phyloP scores from a whole-genome alignment of 2,797 vertebrate genomes.

The Pristis pectinata region DNA sequence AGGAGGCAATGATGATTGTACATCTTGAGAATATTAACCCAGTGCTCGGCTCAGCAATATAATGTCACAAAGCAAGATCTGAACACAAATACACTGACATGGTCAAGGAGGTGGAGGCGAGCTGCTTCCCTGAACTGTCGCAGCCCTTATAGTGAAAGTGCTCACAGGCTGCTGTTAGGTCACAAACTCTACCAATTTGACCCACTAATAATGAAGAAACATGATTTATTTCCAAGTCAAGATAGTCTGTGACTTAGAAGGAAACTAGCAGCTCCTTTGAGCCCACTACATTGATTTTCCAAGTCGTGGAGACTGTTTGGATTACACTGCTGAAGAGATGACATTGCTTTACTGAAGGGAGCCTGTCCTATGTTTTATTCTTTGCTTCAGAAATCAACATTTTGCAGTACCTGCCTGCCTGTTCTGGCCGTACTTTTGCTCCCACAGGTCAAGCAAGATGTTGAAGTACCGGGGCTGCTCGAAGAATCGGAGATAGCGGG shows the following conservation, averaged over 20 bases:
- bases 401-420: constrained; percentile 64
- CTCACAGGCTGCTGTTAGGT: no score
- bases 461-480: constrained; percentile 85
- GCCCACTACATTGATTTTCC: no score
- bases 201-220: no score
- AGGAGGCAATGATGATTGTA: not conserved
- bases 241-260: no score
- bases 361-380: not conserved
- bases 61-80: not conserved
- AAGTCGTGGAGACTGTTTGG: no score
- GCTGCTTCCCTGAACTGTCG: no score
- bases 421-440: constrained; percentile 71
- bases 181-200: no score
- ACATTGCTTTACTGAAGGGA: not conserved
- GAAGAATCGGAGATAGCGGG: constrained; percentile 85
- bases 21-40: not conserved
- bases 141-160: no score
- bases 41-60: not conserved
- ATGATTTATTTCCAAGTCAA: no score
- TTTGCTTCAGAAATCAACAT: not conserved
- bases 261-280: no score
- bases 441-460: constrained; percentile 87
- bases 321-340: no score
- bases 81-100: not conserved
- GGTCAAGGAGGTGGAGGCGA: not conserved